phyloP scores from a whole-genome alignment of 2,797 vertebrate genomes.

The Anas acuta region DNA sequence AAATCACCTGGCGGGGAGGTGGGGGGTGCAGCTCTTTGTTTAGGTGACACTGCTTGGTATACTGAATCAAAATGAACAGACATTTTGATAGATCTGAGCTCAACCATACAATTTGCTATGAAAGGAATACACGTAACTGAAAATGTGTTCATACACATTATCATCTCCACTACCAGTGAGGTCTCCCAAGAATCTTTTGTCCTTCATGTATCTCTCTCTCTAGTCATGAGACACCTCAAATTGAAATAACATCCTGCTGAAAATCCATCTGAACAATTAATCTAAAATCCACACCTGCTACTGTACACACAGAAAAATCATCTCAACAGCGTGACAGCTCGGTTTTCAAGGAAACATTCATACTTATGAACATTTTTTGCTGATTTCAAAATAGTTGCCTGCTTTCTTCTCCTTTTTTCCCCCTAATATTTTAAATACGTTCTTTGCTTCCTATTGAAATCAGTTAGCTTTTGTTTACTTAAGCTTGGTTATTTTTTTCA shows the following conservation, averaged over 20 bases:
- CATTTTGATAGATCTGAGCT: background rate
- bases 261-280: background rate
- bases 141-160: background rate
- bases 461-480: background rate
- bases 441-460: background rate
- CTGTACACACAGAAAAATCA: accelerated
- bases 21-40: background rate
- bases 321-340: background rate
- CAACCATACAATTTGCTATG: background rate
- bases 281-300: background rate
- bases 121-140: background rate
- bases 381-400: background rate
- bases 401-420: background rate
- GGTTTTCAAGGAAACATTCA: background rate
- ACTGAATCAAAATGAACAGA: background rate
- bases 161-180: background rate
- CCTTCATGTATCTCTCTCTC: background rate
- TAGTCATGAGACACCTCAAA: background rate
- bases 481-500: background rate
- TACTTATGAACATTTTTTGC: background rate
- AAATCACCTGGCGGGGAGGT: no score
- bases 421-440: background rate
- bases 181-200: background rate
- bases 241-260: background rate
- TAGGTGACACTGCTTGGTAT: background rate